Base-by-base conservation (phyloP, 2,113 vertebrate genomes). In the Andinoacara biseriatus region DNA sequence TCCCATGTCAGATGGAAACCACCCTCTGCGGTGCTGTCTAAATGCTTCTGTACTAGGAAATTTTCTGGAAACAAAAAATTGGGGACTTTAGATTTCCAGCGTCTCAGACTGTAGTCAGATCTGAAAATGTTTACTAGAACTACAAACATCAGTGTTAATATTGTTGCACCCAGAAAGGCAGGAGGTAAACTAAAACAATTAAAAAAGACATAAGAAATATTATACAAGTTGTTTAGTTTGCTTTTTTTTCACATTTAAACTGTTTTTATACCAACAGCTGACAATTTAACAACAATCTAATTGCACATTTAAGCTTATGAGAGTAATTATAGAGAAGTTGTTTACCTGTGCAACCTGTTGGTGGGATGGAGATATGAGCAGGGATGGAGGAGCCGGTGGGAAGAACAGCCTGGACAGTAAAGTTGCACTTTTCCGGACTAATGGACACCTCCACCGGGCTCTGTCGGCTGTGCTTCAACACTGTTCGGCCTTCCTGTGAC, bases 1-100 rank as follows among this genome's bases (percentile, higher is more conserved):
- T 60, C 35, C 94, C 95, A 95, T 10, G 79, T 74, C 58, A 95
- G 80, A 43, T 40, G 54, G 52, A 94, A 91, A 31, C 87, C 91
- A 11, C 80, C 57, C 10, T 8, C 18, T 5, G 29, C 3, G 63
- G 59, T 65, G 31, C 88, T 90, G 29, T 18, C 84, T 33, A 93
- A 10, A 24, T 3, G 76, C 58, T 74, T 86, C 43, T 40, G 58
- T 5, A 52, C 26, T 4, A 17, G 31, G 5, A 31, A 31, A 6
- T 10, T 57, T 67, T 83, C 89, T 90, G 54, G 8, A 43, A 17
- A 31, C 26, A 74, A 6, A 57, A 2, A 52, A 31, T 11, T 43
- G 13, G 35, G 11, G 0, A 11, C 29, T 63, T 84, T 49, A 59
- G 26, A 15, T 14, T 9, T 29, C 15, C 14, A 57, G 11, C 14